Evolutionary conservation across 2,113 vertebrate genomes (phyloP).

Genomic region (Oreochromis spilurus): DNA sequence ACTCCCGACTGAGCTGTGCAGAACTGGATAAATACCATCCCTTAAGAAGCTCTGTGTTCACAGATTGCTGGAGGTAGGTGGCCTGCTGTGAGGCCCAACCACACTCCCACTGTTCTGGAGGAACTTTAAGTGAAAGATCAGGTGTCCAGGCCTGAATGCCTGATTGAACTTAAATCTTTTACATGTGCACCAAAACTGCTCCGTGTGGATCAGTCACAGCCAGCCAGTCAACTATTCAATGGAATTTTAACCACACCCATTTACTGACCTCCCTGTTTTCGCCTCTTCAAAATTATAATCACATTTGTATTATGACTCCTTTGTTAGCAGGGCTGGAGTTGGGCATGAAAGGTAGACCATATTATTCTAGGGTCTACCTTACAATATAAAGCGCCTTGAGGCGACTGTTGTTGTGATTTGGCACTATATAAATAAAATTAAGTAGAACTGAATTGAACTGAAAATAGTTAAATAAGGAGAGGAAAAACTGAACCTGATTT

Average conservation of each 20-base stretch:
- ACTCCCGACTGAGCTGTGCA: slow-evolving; percentile 50
- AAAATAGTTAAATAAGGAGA: neutral
- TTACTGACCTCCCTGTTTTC: slow-evolving; percentile 7
- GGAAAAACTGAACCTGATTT: too few species aligned
- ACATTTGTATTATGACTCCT: neutral
- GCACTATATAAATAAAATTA: too few species aligned
- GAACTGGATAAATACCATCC: slow-evolving; percentile 55
- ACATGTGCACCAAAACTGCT: slow-evolving; percentile 55
- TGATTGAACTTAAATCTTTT: slow-evolving; percentile 72
- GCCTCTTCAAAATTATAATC: neutral
- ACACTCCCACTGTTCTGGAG: slow-evolving; percentile 58
- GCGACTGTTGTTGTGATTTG: too few species aligned
- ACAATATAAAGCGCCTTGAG: too few species aligned
- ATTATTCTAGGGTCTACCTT: too few species aligned
- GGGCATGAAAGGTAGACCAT: neutral
- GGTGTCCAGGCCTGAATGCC: slow-evolving; percentile 58
- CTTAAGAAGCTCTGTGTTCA: slow-evolving; percentile 55
- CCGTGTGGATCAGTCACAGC: slow-evolving; percentile 8
- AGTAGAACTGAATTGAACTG: too few species aligned
- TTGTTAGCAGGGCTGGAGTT: neutral
- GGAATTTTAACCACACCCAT: slow-evolving; percentile 23
- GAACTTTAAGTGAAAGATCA: slow-evolving; percentile 68
- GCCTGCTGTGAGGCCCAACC: slow-evolving; percentile 57
- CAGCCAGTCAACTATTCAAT: neutral
- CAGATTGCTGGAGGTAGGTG: slow-evolving; percentile 49